Evolutionary conservation across 2,797 vertebrate genomes (phyloP).

Genomic region (Lates japonicus): DNA sequence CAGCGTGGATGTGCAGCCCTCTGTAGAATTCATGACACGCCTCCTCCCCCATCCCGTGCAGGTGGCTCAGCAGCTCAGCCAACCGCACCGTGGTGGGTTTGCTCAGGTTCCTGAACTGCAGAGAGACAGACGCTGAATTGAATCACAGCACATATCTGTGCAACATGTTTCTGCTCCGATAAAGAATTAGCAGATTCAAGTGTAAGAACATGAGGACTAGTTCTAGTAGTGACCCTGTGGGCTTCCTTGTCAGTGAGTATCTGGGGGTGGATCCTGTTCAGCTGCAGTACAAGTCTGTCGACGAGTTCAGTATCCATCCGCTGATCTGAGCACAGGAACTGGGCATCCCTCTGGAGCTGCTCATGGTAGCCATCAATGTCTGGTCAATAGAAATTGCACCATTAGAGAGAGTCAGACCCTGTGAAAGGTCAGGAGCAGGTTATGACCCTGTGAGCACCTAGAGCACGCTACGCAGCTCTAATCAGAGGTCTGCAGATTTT

Average conservation of each 20-base stretch:
- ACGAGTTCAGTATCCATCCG: slow-evolving; percentile 89
- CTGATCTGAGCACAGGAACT: slow-evolving; percentile 87
- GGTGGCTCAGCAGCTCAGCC: slow-evolving; percentile 87
- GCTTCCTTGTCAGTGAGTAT: slow-evolving; percentile 92
- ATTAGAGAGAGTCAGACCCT: not conserved
- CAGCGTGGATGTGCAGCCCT: slow-evolving; percentile 91
- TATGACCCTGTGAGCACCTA: slow-evolving; percentile 14
- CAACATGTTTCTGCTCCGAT: not conserved
- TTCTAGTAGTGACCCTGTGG: slow-evolving; percentile 85
- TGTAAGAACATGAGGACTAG: too few relatives aligned
- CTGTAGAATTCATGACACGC: slow-evolving; percentile 94
- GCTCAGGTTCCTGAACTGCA: slow-evolving; percentile 91
- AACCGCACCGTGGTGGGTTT: slow-evolving; percentile 85
- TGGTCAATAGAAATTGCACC: slow-evolving; percentile 21
- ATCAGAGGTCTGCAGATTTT: slow-evolving; percentile 40
- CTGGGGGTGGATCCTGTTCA: slow-evolving; percentile 93
- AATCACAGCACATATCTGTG: slow-evolving; percentile 12
- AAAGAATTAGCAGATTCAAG: not conserved
- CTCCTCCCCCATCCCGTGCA: slow-evolving; percentile 87
- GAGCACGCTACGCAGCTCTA: slow-evolving; percentile 9
- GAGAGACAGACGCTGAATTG: slow-evolving; percentile 40
- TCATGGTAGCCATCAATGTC: slow-evolving; percentile 79
- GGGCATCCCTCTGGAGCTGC: slow-evolving; percentile 87
- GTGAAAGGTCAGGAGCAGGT: slow-evolving; percentile 4
- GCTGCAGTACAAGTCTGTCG: slow-evolving; percentile 92